Evolutionary conservation across 2,113 vertebrate species (phyloP), one percentile per base, ranked within the genome.

Genomic region (Oophaga pumilio): DNA sequence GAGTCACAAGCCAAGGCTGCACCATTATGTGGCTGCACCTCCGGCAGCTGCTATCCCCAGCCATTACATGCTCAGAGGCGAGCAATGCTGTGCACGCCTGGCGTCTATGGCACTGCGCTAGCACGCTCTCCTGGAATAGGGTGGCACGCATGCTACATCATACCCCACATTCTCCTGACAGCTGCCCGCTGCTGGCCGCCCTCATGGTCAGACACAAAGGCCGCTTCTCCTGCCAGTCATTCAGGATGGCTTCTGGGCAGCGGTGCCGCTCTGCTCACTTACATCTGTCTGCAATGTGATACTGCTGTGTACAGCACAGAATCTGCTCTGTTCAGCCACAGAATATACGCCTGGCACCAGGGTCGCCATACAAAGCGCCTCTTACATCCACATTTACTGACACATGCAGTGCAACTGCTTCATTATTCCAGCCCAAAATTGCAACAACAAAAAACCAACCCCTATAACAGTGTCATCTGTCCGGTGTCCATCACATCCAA

Each of bases 261-360:
- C 69, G 66, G 62, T 14, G 81, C 33, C 26, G 33, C 49, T 26
- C 81, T 83, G 64, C 69, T 4, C 20, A 15, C 26, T 69, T 50
- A 20, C 81, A 69, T 83, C 62, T 83, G 62, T 24, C 81, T 53
- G 81, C 62, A 83, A 83, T 68, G 43, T 26, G 62, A 83, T 83
- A 64, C 66, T 1, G 14, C 28, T 49, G n/a, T 59, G 28, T 57
- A 53, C 43, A 0, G 13, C 50, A 43, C 43, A 66, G 26, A 82
- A 13, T 20, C 11, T 22, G 24, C 77, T 59, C 28, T 60, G 59
- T 43, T 64, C 10, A 43, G 33, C 33, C 11, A 66, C 43, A 82
- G 80, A 82, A 82, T 50, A 66, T n/a, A 69, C 22, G 50, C n/a
- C 60, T 82, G 43, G 52, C 26, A 82, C 80, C 80, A 64, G 11